phyloP scores from a whole-genome alignment of 30 jellyfish, hydroid and myxozoan genomes.

The Nemopilema nomurai region DNA sequence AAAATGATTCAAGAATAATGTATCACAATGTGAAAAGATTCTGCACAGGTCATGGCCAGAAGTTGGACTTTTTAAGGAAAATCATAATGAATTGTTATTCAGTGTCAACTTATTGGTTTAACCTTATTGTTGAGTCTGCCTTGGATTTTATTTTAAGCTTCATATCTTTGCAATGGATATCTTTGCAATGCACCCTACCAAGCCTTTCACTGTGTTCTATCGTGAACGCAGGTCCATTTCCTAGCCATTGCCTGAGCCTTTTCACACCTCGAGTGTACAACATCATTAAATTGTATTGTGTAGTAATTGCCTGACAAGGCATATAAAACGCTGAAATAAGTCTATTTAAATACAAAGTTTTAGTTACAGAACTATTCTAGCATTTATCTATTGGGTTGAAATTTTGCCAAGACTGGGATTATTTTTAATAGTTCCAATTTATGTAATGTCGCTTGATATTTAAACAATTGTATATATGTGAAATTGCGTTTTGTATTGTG shows the following conservation, averaged over 20 bases:
- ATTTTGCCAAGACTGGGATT: slow-evolving; percentile 51
- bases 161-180: too few species aligned
- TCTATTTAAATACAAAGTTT: slow-evolving; percentile 60
- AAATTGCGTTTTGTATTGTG: slow-evolving; percentile 9
- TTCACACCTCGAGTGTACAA: too few species aligned
- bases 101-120: too few species aligned
- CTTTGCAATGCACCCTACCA: too few species aligned
- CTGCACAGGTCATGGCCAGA: background rate
- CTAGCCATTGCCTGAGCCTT: too few species aligned
- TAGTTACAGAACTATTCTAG: slow-evolving; percentile 48
- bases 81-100: too few species aligned
- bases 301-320: slow-evolving; percentile 30
- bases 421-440: slow-evolving; percentile 69
- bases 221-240: too few species aligned
- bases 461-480: slow-evolving; percentile 35
- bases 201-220: too few species aligned
- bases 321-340: slow-evolving; percentile 14
- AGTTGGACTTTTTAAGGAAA: too few species aligned
- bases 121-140: too few species aligned
- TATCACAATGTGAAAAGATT: background rate
- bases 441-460: slow-evolving; percentile 61
- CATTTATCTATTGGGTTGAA: slow-evolving; percentile 65
- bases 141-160: too few species aligned
- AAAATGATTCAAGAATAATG: slow-evolving; percentile 18
- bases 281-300: slow-evolving; percentile 1